A percentile compares a stretch with the other conserved stretches of the same genome.
Evolutionary conservation across 2,888 invertebrate genomes (phyloP).

Genomic region (Heliconius sara): DNA sequence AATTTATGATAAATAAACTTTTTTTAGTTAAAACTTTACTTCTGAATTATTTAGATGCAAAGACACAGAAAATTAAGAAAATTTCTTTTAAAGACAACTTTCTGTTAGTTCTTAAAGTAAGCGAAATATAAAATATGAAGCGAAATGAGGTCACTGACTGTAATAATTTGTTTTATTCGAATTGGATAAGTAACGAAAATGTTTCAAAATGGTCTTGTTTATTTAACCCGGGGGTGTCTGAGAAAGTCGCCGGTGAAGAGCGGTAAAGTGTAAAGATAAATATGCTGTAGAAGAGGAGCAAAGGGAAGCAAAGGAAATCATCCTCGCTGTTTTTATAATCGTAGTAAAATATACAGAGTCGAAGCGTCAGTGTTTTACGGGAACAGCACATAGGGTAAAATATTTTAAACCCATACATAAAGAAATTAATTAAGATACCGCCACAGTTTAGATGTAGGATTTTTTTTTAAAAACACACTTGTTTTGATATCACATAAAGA

Average conservation of each 20-base stretch:
- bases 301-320: constrained; percentile 15
- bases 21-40: neutral
- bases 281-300: constrained; percentile 16
- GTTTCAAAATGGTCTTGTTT: constrained; percentile 21
- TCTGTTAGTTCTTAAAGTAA: neutral
- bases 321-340: neutral
- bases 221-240: constrained; percentile 25
- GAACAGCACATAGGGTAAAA: too few species aligned
- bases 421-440: too few species aligned
- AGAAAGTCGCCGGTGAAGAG: constrained; percentile 33
- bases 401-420: too few species aligned
- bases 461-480: too few species aligned
- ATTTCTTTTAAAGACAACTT: neutral
- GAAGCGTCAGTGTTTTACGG: too few species aligned
- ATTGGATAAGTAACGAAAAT: constrained; percentile 16
- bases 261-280: constrained; percentile 35
- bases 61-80: neutral
- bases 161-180: constrained; percentile 21
- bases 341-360: neutral
- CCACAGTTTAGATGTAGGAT: too few species aligned
- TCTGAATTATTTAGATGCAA: neutral
- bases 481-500: too few species aligned
- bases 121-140: neutral
- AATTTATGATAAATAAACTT: neutral
- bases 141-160: neutral